Percentiles rank a stretch among this genome's conserved stretches.
phyloP scores from a whole-genome alignment of 2,888 invertebrate genomes.

The Eumerus sabulonum region DNA sequence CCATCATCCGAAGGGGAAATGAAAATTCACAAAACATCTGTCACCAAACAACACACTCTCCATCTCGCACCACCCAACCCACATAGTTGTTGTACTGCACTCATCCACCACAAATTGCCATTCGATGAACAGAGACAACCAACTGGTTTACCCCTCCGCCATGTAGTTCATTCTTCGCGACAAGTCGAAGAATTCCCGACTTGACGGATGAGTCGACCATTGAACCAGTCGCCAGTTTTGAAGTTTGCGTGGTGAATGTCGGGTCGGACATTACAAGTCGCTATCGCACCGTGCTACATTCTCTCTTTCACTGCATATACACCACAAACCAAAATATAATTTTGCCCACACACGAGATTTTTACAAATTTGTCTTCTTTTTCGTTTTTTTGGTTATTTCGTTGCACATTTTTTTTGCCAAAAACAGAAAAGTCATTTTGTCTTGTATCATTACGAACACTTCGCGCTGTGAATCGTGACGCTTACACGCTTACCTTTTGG shows the following conservation, averaged over 20 bases:
- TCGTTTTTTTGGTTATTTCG: too few species aligned
- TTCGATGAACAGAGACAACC: constrained; percentile 18
- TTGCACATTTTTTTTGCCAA: too few species aligned
- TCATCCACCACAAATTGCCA: constrained; percentile 15
- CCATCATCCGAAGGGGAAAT: constrained; percentile 34
- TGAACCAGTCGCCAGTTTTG: constrained; percentile 73
- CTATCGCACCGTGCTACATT: constrained; percentile 62
- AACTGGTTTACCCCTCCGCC: background rate
- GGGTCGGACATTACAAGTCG: constrained; percentile 66
- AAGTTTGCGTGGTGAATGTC: constrained; percentile 77
- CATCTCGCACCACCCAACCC: constrained; percentile 27
- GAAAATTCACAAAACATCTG: constrained; percentile 63
- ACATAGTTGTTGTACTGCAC: constrained; percentile 48
- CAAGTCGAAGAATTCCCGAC: constrained; percentile 53
- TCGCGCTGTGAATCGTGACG: too few species aligned
- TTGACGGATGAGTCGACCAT: constrained; percentile 58
- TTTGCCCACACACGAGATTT: too few species aligned
- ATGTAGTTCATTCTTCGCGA: constrained; percentile 53
- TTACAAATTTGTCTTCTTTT: too few species aligned
- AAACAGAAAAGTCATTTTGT: too few species aligned
- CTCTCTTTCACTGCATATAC: constrained; percentile 31
- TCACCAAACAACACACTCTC: constrained; percentile 34
- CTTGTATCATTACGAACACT: too few species aligned
- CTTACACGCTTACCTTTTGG: too few species aligned
- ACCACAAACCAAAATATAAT: constrained; percentile 1